Percentiles rank a stretch among this genome's conserved stretches.
These are phyloP conservation scores for Cephus rjabovi DNA, from an alignment of 2,888 invertebrate genomes.

Conservation along the genomic window DNA sequence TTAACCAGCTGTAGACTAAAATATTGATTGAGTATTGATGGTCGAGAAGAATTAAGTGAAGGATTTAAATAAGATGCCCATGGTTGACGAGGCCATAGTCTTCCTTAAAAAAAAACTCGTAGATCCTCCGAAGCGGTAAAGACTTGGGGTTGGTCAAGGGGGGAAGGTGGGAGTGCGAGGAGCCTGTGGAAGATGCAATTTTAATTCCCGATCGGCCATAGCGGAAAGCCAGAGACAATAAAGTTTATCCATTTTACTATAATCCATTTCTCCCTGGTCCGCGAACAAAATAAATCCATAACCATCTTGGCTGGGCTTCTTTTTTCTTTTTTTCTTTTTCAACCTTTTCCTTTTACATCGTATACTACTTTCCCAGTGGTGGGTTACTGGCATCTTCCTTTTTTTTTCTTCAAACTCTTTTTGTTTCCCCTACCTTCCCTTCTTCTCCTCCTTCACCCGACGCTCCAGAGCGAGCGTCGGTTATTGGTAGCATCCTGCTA, in stretches of 20 bases:
- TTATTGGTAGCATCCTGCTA: slow-evolving; percentile 50
- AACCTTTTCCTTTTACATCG: slow-evolving; percentile 12
- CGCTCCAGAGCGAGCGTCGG: slow-evolving; percentile 23
- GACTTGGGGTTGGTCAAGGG: too few relatives aligned
- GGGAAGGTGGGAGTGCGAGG: too few relatives aligned
- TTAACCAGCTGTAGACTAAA: too few relatives aligned
- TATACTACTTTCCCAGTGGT: too few relatives aligned
- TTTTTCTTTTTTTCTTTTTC: slow-evolving; percentile 19
- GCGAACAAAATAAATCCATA: slow-evolving; percentile 48
- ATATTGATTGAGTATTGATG: too few relatives aligned
- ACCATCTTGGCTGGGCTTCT: slow-evolving; percentile 26
- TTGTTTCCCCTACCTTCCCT: slow-evolving; percentile 13
- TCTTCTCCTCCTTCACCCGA: slow-evolving; percentile 14
- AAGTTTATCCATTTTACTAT: slow-evolving; percentile 40
- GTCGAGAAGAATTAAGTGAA: too few relatives aligned
- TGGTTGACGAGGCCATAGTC: too few relatives aligned
- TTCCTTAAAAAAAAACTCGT: too few relatives aligned
- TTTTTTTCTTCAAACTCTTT: slow-evolving; percentile 5
- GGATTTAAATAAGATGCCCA: too few relatives aligned
- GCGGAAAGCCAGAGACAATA: neutral
- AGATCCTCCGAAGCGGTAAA: too few relatives aligned
- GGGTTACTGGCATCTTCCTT: too few relatives aligned
- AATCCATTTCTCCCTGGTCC: slow-evolving; percentile 39
- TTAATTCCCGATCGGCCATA: slow-evolving; percentile 15
- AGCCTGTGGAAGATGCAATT: neutral